Conservation (phyloP, 2,797 vertebrate species). For the Myiothlypis chrysogaster region DNA sequence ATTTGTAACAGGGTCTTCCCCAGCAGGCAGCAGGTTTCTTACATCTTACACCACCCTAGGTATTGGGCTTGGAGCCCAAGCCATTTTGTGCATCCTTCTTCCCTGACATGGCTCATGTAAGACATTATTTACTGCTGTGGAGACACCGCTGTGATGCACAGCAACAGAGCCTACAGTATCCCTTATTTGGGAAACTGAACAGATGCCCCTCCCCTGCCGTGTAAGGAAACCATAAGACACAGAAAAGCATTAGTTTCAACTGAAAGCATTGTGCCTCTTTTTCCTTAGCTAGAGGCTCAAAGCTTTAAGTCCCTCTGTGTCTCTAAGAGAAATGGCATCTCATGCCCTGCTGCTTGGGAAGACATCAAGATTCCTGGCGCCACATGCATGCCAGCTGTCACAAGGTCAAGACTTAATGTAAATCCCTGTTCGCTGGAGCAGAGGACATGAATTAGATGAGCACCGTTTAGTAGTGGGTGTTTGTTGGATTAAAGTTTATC, state of each 20-base stretch:
- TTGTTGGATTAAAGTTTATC: not conserved
- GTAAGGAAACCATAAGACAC: not conserved
- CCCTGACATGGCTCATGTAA: rapidly evolving
- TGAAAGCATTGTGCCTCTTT: not conserved
- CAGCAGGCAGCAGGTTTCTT: not conserved
- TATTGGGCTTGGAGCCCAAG: not conserved
- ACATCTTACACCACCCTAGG: rapidly evolving
- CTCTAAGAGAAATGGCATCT: not conserved
- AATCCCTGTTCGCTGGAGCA: not conserved
- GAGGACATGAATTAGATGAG: not conserved
- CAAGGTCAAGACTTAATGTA: rapidly evolving
- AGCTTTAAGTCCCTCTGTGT: not conserved
- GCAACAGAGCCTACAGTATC: not conserved
- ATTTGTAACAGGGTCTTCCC: not conserved
- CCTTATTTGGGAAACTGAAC: not conserved
- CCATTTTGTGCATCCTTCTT: not conserved
- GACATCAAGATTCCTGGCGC: rapidly evolving
- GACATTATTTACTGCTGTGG: rapidly evolving
- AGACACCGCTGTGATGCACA: rapidly evolving
- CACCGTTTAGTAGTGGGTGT: not conserved
- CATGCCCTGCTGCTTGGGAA: not conserved
- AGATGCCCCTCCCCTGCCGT: not conserved
- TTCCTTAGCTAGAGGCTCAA: not conserved
- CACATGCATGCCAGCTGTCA: rapidly evolving
- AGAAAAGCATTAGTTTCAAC: not conserved